These are phyloP conservation scores for Gavia stellata DNA, from an alignment of 2,113 vertebrate species.

Conservation along the genomic window DNA sequence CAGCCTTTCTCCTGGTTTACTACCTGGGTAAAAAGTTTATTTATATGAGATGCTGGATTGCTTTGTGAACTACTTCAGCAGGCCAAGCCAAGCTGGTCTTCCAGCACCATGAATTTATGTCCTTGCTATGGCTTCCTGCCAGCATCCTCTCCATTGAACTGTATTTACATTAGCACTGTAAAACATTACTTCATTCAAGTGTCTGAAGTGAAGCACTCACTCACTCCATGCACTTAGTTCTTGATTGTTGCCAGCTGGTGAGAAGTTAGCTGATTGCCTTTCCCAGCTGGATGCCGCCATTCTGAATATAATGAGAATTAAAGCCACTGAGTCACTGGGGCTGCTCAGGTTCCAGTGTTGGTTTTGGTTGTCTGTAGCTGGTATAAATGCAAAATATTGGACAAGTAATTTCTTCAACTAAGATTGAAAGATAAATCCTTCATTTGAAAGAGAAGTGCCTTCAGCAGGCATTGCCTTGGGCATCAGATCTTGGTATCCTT, in stretches of 20 bases:
- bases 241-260: background rate
- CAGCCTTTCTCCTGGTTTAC: background rate
- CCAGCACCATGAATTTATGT: conserved; percentile 26
- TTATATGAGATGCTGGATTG: background rate
- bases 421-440: background rate
- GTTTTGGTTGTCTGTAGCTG: background rate
- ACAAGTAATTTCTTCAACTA: background rate
- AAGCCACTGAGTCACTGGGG: background rate
- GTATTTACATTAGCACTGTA: conserved; percentile 46
- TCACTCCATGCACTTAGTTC: background rate
- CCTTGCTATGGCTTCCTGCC: conserved; percentile 2
- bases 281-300: background rate
- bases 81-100: background rate
- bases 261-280: background rate
- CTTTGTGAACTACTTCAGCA: background rate
- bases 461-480: background rate
- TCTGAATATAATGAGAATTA: background rate
- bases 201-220: conserved; percentile 3
- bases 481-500: background rate
- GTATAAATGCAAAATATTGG: background rate
- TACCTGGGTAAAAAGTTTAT: conserved; percentile 29
- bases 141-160: conserved; percentile 24
- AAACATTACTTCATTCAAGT: conserved; percentile 30
- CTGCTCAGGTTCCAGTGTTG: background rate
- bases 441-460: background rate